Conservation (phyloP, 2,888 invertebrate species). For the Heteropelma amictum region DNA sequence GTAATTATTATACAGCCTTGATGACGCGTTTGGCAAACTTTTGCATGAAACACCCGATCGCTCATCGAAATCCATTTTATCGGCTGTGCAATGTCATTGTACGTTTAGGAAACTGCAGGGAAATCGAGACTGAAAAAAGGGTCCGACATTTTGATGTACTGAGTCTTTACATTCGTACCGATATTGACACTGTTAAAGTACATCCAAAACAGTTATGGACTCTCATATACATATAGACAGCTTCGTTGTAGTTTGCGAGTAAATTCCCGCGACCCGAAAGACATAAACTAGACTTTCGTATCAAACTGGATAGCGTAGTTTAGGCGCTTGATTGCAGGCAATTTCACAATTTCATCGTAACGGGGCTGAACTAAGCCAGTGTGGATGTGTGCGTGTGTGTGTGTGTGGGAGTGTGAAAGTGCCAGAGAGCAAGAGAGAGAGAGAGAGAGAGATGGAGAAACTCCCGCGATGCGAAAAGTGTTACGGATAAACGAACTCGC, state of each 20-base stretch:
- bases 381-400: too few relatives aligned
- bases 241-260: background rate
- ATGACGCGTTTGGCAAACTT: background rate
- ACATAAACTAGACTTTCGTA: slow-evolving; percentile 54
- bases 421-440: background rate
- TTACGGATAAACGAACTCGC: slow-evolving; percentile 54
- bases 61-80: slow-evolving; percentile 21
- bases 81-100: background rate
- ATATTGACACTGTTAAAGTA: background rate
- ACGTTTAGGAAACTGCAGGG: background rate
- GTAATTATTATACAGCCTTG: background rate
- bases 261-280: slow-evolving; percentile 45
- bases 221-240: background rate
- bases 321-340: slow-evolving; percentile 56
- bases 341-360: slow-evolving; percentile 53
- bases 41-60: background rate
- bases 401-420: background rate
- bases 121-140: slow-evolving; percentile 1
- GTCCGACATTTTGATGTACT: background rate
- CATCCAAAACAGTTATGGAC: background rate
- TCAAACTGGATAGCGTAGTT: slow-evolving; percentile 53
- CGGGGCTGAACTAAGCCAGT: slow-evolving; percentile 23
- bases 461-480: slow-evolving; percentile 49
- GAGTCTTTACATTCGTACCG: background rate
- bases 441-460: background rate